Evolutionary conservation across 2,113 vertebrate species (phyloP).

Genomic region (Xyrauchen texanus): DNA sequence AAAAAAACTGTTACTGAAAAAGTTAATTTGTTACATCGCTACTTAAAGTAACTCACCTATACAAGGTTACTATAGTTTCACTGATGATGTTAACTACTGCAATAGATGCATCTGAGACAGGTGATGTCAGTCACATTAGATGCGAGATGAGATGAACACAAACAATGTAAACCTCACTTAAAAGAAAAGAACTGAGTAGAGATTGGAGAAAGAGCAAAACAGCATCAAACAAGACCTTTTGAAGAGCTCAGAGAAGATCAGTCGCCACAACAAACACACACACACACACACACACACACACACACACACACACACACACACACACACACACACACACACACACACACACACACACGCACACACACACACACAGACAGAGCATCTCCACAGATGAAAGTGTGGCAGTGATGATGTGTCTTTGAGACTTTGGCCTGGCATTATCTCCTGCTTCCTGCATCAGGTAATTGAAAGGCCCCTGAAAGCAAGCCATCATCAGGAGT

Average conservation of each 20-base stretch:
- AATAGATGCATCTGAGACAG: no score
- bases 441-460: constrained; percentile 68
- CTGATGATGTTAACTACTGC: no score
- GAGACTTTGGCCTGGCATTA: constrained; percentile 68
- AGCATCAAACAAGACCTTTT: constrained; percentile 33
- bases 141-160: no score
- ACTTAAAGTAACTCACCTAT: no score
- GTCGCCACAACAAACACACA: no score
- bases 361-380: constrained; percentile 43
- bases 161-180: neutral
- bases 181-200: neutral
- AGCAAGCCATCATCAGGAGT: constrained; percentile 29
- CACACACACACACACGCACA: neutral
- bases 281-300: constrained; percentile 10
- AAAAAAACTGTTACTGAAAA: no score
- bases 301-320: constrained; percentile 9
- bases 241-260: constrained; percentile 3
- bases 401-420: constrained; percentile 52
- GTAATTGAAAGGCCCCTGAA: constrained; percentile 70
- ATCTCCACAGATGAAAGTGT: constrained; percentile 72
- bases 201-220: constrained; percentile 13
- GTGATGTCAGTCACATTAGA: neutral
- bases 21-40: no score
- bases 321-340: neutral
- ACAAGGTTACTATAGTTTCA: no score